Conservation (phyloP, 2,113 vertebrate species). For the Cercopithecus mona region DNA sequence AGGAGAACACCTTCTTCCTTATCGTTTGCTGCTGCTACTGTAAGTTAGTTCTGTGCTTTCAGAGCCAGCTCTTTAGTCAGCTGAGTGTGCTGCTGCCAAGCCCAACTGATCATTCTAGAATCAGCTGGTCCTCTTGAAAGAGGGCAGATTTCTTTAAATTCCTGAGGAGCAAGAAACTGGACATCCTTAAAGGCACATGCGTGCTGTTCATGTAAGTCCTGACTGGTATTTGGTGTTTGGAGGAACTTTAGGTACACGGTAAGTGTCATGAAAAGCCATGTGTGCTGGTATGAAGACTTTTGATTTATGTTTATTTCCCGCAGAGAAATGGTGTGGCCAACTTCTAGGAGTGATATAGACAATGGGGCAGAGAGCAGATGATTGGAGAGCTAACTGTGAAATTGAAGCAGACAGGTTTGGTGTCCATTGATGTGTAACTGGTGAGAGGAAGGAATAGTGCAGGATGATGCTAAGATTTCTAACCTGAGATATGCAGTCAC, state of each 20-base stretch:
- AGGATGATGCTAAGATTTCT: neutral
- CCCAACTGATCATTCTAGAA: too few species aligned
- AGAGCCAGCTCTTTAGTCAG: neutral
- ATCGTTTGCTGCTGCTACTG: neutral
- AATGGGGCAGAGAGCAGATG: neutral
- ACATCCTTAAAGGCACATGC: neutral
- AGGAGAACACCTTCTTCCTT: neutral
- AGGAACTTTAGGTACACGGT: too few species aligned
- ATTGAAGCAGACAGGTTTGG: neutral
- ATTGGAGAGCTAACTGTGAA: neutral
- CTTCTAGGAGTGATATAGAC: neutral
- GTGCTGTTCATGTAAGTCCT: neutral
- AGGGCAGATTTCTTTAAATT: neutral
- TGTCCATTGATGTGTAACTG: neutral
- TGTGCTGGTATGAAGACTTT: neutral
- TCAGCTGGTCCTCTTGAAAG: neutral
- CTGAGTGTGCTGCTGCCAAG: neutral
- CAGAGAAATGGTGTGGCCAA: neutral
- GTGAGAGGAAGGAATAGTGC: neutral
- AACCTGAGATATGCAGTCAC: neutral
- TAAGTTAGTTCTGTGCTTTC: neutral
- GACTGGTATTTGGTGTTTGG: neutral
- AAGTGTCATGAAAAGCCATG: neutral
- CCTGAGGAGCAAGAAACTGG: neutral
- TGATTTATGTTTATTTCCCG: neutral